Evolutionary conservation across 2,113 vertebrate genomes (phyloP).

Genomic region (Chaetops frenatus): DNA sequence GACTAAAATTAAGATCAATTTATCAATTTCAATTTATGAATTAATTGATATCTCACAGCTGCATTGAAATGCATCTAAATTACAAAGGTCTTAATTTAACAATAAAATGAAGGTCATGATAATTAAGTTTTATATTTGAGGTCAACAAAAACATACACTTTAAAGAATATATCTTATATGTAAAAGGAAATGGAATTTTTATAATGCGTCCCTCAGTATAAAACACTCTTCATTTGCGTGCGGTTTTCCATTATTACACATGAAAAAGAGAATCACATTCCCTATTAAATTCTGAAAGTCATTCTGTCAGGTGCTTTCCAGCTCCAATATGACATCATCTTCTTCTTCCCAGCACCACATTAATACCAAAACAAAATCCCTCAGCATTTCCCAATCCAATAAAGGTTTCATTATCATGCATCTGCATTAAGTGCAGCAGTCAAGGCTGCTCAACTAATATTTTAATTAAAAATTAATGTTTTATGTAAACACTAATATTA

Average conservation of each 20-base stretch:
- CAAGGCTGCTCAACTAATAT: not conserved
- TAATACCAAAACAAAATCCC: not conserved
- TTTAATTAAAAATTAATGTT: not conserved
- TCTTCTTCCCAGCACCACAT: not conserved
- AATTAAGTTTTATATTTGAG: not conserved
- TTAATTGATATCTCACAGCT: not conserved
- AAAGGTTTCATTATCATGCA: not conserved
- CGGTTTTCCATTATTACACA: not conserved
- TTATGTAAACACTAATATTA: not conserved
- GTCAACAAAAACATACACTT: not conserved
- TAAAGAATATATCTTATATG: not conserved
- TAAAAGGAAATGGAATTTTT: constrained; percentile 34
- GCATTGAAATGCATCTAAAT: not conserved
- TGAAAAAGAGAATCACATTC: not conserved
- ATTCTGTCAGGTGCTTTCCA: not conserved
- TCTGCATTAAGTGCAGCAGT: not conserved
- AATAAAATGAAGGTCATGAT: not conserved
- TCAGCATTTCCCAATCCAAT: not conserved
- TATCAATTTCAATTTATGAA: not conserved
- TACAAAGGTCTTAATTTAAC: not conserved
- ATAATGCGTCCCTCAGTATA: not conserved
- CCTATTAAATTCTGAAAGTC: not conserved
- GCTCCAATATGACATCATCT: not conserved
- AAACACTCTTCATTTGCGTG: not conserved
- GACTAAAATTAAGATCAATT: not conserved